Evolutionary conservation across 2,888 invertebrate genomes (phyloP).

Genomic region (Tachina lurida): DNA sequence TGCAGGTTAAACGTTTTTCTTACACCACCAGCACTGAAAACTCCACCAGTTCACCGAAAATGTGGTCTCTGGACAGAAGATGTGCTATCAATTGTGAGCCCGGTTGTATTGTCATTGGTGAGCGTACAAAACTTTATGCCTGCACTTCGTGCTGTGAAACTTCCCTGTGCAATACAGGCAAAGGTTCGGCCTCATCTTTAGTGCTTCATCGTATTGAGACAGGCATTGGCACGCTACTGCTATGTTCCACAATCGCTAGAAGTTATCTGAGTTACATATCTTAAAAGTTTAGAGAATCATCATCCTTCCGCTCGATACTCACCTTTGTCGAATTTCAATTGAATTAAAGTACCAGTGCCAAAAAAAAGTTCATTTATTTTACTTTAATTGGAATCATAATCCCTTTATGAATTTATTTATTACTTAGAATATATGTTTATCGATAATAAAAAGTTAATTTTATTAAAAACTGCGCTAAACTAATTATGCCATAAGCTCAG

Average conservation of each 20-base stretch:
- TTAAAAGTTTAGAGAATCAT: conserved; percentile 18
- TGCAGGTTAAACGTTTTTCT: conserved; percentile 89
- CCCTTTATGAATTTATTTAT: too few species aligned
- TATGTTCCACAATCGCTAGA: conserved; percentile 21
- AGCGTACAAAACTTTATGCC: conserved; percentile 93
- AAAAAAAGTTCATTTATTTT: neutral
- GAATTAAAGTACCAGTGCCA: conserved; percentile 60
- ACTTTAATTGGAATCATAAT: neutral
- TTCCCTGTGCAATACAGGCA: conserved; percentile 91
- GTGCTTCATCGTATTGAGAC: conserved; percentile 78
- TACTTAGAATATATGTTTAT: neutral
- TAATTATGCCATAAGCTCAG: too few species aligned
- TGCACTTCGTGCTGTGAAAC: conserved; percentile 93
- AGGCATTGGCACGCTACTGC: conserved; percentile 75
- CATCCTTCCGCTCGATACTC: neutral
- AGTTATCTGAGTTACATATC: conserved; percentile 57
- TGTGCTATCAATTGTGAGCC: conserved; percentile 93
- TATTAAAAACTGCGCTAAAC: too few species aligned
- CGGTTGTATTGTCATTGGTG: conserved; percentile 94
- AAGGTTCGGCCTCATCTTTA: conserved; percentile 80
- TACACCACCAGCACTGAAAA: conserved; percentile 93
- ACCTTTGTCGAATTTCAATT: conserved; percentile 28
- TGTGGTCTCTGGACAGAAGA: conserved; percentile 93
- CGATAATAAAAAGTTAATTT: neutral
- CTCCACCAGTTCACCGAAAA: conserved; percentile 88